Evolutionary conservation across 2,888 invertebrate genomes (phyloP), one percentile per base, ranked within the genome.

Genomic region (Papilio demoleus): DNA sequence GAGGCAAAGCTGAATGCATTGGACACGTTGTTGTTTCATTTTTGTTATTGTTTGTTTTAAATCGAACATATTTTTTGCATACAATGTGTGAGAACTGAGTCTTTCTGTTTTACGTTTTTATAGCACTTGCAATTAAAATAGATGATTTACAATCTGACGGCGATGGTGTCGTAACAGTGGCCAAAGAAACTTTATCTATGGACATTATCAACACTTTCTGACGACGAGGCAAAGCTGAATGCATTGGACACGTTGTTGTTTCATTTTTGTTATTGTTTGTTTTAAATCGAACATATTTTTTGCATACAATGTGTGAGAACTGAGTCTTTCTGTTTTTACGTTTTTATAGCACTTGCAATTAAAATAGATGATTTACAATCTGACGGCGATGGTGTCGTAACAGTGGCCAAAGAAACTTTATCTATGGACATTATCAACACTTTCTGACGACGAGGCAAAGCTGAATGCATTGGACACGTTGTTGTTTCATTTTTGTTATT

Each of bases 171-270:
- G 67, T 62, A 62, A 67, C 61, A 62, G 36, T 47, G 27, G 17
- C 5, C 19, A 56, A 68, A 68, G 71, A 70, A 71, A 72, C 73
- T 58, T 63, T 69, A 70, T 53, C 62, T 60, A 68, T 73, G 79
- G 42, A 45, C 78, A 83, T 83, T 83, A 80, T 81, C 74, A 76
- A 79, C 81, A 83, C 83, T 83, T 84, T 85, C 82, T 79, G 79
- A 62, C 71, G 36, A 68, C 58, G 56, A 67, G 67, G 60, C 56
- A 60, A 70, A 42, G 63, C 50, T 71, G 36, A 75, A 74, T 72
- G 67, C 62, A 73, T 74, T 72, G 65, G 70, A 61, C 68, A 70
- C 66, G 65, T 59, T 27, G 63, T 19, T 70, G 38, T 50, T 42
- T 64, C 59, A 60, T 47, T 58, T 42, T 47, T 60, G 78, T 79